Evolutionary conservation across 2,888 invertebrate species (phyloP).

Genomic region (Leptogaster cylindrica): DNA sequence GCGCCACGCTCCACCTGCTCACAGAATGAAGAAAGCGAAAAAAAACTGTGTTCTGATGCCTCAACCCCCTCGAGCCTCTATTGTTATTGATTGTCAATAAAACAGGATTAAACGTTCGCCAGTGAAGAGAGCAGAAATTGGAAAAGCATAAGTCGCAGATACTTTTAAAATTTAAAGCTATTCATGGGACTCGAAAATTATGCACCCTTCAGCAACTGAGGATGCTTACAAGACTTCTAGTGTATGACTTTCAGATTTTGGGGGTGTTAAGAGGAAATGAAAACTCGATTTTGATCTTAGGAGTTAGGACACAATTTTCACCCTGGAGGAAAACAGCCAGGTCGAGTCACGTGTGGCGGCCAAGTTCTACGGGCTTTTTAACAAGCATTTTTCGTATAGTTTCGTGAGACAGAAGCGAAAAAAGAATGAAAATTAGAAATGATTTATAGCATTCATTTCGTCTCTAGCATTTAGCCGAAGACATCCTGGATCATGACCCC

Average conservation of each 20-base stretch:
- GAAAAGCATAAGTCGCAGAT: conserved; percentile 33
- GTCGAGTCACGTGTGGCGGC: background rate
- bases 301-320: conserved; percentile 16
- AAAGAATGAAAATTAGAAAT: conserved; percentile 29
- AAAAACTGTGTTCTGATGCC: no score
- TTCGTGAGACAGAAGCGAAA: background rate
- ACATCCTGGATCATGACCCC: background rate
- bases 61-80: background rate
- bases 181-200: conserved; percentile 40
- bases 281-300: conserved; percentile 43
- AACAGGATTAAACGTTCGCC: conserved; percentile 32
- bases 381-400: background rate
- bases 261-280: conserved; percentile 42
- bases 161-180: conserved; percentile 41
- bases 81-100: conserved; percentile 38
- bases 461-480: conserved; percentile 29
- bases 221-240: conserved; percentile 26
- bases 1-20: conserved; percentile 26
- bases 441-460: conserved; percentile 41
- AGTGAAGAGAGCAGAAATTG: conserved; percentile 32
- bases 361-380: conserved; percentile 6
- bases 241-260: conserved; percentile 42
- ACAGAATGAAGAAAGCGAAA: no score
- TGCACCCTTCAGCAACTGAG: conserved; percentile 36
- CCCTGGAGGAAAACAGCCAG: conserved; percentile 2